These are phyloP conservation scores for Micoletzkya japonica DNA, from an alignment of 2,888 invertebrate species.

Conservation along the genomic window DNA sequence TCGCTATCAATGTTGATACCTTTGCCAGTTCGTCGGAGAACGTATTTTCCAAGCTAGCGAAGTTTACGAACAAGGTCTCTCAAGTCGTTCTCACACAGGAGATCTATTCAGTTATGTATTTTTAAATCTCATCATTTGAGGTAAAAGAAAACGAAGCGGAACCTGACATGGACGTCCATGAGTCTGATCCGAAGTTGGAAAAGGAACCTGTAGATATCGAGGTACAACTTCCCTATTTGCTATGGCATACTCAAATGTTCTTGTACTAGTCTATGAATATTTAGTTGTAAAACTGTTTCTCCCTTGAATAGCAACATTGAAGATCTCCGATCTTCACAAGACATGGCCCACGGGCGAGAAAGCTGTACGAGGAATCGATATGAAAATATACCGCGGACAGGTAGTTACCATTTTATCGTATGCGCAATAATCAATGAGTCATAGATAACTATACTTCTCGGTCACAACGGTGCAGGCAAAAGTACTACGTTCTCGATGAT, in stretches of 20 bases:
- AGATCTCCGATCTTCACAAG: conserved; percentile 10
- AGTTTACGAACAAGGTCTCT: neutral
- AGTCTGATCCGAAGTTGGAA: neutral
- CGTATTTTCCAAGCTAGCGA: neutral
- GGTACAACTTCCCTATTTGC: no score
- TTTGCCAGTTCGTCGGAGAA: conserved; percentile 14
- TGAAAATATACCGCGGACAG: conserved; percentile 53
- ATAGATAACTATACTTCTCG: conserved; percentile 56
- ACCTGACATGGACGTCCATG: neutral
- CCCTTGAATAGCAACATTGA: neutral
- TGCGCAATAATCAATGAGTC: neutral
- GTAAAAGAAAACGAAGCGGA: neutral
- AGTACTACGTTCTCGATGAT: conserved; percentile 51
- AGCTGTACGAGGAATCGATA: conserved; percentile 54
- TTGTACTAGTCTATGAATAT: no score
- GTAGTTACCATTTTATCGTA: conserved; percentile 26
- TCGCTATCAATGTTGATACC: neutral
- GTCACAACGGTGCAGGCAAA: conserved; percentile 62
- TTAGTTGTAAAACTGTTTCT: no score
- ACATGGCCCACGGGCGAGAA: conserved; percentile 37
- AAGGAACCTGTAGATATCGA: neutral
- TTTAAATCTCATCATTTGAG: neutral
- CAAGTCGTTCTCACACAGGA: neutral
- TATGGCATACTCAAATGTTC: no score
- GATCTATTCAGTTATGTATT: no score